Conservation (phyloP, 1,140 invertebrate species). For the Leucophenga varia region DNA sequence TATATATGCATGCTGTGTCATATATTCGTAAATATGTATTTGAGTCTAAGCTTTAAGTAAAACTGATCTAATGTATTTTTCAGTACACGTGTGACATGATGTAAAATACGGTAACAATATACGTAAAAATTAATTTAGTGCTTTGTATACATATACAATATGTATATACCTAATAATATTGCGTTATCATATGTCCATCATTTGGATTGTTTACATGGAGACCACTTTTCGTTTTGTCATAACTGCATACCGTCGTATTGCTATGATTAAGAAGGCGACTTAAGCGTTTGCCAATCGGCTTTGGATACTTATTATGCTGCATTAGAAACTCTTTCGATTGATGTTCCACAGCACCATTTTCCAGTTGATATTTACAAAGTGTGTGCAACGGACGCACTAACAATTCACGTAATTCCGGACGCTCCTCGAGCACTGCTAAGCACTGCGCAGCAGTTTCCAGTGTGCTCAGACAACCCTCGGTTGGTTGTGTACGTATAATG, state of each 20-base stretch:
- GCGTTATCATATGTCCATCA: no score
- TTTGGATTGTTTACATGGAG: no score
- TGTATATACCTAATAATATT: no score
- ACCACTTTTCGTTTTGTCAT: no score
- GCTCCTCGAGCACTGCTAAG: slow-evolving; percentile 72
- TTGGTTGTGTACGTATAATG: slow-evolving; percentile 90
- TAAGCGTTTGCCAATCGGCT: slow-evolving; percentile 77
- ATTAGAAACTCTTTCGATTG: slow-evolving; percentile 89
- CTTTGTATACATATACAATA: no score
- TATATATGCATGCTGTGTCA: no score
- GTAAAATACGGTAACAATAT: no score
- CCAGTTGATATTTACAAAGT: slow-evolving; percentile 81
- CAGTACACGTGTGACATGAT: no score
- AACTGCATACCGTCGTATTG: slow-evolving; percentile 28
- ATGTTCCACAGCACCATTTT: slow-evolving; percentile 89
- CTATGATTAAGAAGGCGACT: slow-evolving; percentile 61
- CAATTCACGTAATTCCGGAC: slow-evolving; percentile 65
- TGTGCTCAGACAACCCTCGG: slow-evolving; percentile 87
- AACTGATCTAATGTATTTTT: no score
- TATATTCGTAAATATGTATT: no score
- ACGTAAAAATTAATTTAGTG: no score
- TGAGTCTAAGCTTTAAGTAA: no score
- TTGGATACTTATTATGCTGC: slow-evolving; percentile 82
- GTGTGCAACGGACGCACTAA: slow-evolving; percentile 78
- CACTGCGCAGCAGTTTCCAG: slow-evolving; percentile 86